Evolutionary conservation across 2,888 invertebrate genomes (phyloP).

Genomic region (Drosophila crucigera): DNA sequence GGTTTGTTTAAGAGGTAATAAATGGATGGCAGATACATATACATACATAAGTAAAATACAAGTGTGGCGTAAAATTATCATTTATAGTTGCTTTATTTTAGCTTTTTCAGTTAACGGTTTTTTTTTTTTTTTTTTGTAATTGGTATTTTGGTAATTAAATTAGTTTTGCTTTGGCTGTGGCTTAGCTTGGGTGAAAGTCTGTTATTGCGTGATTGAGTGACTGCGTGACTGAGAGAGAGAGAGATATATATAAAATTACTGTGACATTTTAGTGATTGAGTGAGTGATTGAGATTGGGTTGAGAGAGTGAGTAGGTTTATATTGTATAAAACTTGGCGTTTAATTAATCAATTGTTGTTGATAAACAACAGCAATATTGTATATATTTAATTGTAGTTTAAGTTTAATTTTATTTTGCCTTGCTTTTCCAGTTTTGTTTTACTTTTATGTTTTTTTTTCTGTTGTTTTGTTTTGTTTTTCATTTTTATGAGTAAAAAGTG

Average conservation of each 20-base stretch:
- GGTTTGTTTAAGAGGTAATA: conserved; percentile 27
- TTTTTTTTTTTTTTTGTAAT: conserved; percentile 14
- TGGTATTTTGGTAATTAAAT: conserved; percentile 28
- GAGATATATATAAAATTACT: conserved; percentile 52
- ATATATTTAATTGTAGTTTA: conserved; percentile 33
- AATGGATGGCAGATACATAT: conserved; percentile 47
- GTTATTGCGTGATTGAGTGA: conserved; percentile 63
- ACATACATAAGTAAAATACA: conserved; percentile 64
- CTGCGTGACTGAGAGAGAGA: conserved; percentile 70
- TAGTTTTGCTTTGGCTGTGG: conserved; percentile 46
- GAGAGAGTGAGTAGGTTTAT: conserved; percentile 59
- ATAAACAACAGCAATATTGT: conserved; percentile 24
- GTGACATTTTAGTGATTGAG: conserved; percentile 54
- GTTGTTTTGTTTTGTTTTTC: conserved; percentile 10
- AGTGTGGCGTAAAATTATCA: conserved; percentile 56
- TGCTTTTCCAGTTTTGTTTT: conserved; percentile 19
- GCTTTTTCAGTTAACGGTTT: conserved; percentile 56
- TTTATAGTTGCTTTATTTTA: conserved; percentile 66
- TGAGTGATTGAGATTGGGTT: conserved; percentile 32
- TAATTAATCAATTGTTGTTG: conserved; percentile 47
- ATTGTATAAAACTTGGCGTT: conserved; percentile 42
- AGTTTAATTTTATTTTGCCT: conserved; percentile 38
- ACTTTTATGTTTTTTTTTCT: conserved; percentile 13
- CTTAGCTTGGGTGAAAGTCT: conserved; percentile 63
- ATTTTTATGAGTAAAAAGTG: conserved; percentile 37